A percentile compares a stretch with the other conserved stretches of the same genome.
phyloP scores from a whole-genome alignment of 2,888 invertebrate species.

The Pseudococcus jackbeardsleyi region DNA sequence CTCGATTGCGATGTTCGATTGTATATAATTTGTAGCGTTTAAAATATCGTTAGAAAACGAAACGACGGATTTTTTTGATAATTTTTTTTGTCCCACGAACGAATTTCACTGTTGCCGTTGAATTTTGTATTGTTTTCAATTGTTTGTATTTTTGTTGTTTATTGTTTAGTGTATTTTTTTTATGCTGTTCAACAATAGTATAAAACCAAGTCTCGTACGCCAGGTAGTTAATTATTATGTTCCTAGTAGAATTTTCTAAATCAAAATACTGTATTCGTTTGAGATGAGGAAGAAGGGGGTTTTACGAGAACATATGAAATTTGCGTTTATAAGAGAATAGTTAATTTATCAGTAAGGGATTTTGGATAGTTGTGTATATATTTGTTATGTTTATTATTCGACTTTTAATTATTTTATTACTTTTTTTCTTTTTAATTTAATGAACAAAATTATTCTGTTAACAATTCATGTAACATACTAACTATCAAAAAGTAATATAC shows the following conservation, averaged over 20 bases:
- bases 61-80: background rate
- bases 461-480: constrained; percentile 63
- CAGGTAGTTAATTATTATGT: constrained; percentile 42
- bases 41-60: background rate
- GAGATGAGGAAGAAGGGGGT: background rate
- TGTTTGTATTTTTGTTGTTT: constrained; percentile 53
- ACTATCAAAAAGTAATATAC: constrained; percentile 63
- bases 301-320: constrained; percentile 27
- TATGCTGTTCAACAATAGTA: background rate
- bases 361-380: background rate
- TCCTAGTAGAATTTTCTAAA: constrained; percentile 52
- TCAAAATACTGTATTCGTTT: constrained; percentile 42
- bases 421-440: constrained; percentile 54
- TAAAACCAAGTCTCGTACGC: background rate
- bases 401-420: constrained; percentile 11
- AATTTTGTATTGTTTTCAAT: constrained; percentile 1
- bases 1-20: background rate
- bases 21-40: background rate
- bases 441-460: constrained; percentile 63
- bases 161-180: constrained; percentile 32
- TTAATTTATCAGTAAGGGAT: constrained; percentile 36
- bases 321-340: background rate
- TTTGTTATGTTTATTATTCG: constrained; percentile 17
- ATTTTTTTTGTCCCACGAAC: background rate
- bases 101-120: background rate